Base-by-base conservation (phyloP, 2,888 invertebrate genomes). In the Frankliniella intonsa region DNA sequence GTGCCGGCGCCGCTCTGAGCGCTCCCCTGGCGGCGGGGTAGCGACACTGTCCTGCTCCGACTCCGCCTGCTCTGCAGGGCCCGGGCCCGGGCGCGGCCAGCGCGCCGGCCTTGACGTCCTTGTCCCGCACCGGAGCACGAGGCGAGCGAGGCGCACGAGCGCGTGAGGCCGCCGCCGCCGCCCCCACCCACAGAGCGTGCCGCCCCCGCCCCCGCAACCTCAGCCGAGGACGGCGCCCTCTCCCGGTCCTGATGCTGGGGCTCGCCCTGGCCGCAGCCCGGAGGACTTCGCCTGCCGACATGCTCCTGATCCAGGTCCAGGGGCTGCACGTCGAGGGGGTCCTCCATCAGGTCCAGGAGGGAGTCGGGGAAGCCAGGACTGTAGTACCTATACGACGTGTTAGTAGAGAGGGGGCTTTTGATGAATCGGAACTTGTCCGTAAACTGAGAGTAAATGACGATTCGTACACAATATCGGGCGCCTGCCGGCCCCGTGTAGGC, bases 341-440 rank as follows among this genome's bases (percentile, higher is more conserved):
- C 69, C 69, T 76, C 69, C 22, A 76, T 76, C 22, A 76, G 69
- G 22, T 76, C 69, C 11, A 76, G 69, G 22, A 76, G 69, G 69
- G 69, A 11, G 69, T 76, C 69, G 25, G 69, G 69, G 69, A 76
- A 76, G 25, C 69, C 69, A 9, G 69, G 69, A 22, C 69, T 76
- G 69, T 76, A 76, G 69, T 76, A 76, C 25, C 69, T 76, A 8
- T 2, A 0, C 17, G 38, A 38, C 38, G 38, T 5, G 38, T 38
- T 38, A 5, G 38, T 5, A 38, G 38, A 38, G 38, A 38, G 5
- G 38, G 38, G 5, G 38, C 38, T 38, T 38, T 38, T 38, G 3
- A 38, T 38, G 38, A 2, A 5, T 38, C 38, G 5, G n/a, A n/a
- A n/a, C n/a, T n/a, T n/a, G n/a, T n/a, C n/a, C n/a, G n/a, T n/a